These are phyloP conservation scores for Acanthurus leucopareius DNA, from an alignment of 2,797 vertebrate species.

Conservation along the genomic window DNA sequence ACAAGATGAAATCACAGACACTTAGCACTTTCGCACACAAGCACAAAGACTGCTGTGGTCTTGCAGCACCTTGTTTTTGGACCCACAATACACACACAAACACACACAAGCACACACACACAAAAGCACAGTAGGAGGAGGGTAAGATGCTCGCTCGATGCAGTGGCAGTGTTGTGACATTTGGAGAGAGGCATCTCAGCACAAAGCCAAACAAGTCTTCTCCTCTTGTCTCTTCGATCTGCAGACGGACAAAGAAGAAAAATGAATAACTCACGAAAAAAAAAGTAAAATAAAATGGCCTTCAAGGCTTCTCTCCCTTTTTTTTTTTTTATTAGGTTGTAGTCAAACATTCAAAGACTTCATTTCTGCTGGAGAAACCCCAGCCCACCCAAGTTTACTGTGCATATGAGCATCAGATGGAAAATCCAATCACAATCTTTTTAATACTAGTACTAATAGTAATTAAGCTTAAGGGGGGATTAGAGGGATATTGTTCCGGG, in stretches of 20 bases:
- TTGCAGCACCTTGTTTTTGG: neutral
- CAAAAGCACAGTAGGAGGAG: constrained; percentile 50
- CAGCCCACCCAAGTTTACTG: neutral
- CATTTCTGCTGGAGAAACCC: neutral
- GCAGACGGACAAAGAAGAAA: constrained; percentile 22
- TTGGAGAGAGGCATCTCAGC: constrained; percentile 50
- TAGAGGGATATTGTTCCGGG: neutral
- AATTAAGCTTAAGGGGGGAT: neutral
- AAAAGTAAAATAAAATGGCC: neutral
- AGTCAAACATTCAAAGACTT: neutral
- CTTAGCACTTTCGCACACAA: constrained; percentile 3
- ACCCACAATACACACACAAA: neutral
- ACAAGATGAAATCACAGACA: constrained; percentile 50
- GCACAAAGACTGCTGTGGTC: constrained; percentile 29
- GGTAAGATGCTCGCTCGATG: constrained; percentile 36
- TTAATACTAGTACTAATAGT: neutral
- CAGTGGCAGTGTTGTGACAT: constrained; percentile 50
- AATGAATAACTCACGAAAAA: constrained; percentile 27
- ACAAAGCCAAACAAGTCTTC: constrained; percentile 36
- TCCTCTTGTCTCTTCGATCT: constrained; percentile 39
- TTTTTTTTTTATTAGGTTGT: neutral
- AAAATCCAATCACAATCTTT: neutral
- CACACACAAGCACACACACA: neutral
- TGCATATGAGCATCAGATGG: neutral
- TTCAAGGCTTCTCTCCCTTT: neutral